Base-by-base conservation (phyloP, 2,113 vertebrate genomes). In the Sarotherodon lohbergeri region DNA sequence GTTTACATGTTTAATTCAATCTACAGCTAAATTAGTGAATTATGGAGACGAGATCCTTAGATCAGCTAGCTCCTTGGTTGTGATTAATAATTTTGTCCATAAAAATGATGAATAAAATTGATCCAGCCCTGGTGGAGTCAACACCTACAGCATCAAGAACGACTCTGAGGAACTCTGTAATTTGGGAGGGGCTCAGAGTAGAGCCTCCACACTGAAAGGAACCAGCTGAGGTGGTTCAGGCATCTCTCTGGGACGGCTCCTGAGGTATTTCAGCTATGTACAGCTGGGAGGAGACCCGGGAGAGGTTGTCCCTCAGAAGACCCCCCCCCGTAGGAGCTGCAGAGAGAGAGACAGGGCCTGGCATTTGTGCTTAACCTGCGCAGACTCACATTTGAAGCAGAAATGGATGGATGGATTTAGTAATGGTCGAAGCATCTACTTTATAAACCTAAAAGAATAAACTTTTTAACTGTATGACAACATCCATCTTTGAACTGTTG, bases 391-490 rank as follows among this genome's bases (percentile, higher is more conserved):
- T 63, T 63, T 63, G 17, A 63, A 36, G 32, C 59, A 63, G 32
- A 0, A 34, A 63, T 0, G 0, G 29, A 19, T 36, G 32, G 29
- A 61, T 19, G 6, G 61, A 22, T 68, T 39, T n/a, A 1, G 34
- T 39, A 22, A 41, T 27, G 39, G 41, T 10, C 3, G 0, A 41
- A 68, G 63, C 6, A 0, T 39, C 12, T 39, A 2, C 32, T 66
- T 66, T 43, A 16, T 73, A 46, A 73, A 73, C 68, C 22, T 46
- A 68, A 68, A 41, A 22, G n/a, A 63, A 41, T n/a, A 9, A 43
- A 4, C n/a, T 2, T 39, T 46, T 73, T 1, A 46, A 43, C 14
- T 76, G 0, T 19, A 5, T 7, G 29, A 19, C 71, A 50, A 78
- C 24, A 50, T 76, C 24, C 24, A 50, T 32, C 16, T 50, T 50